Evolutionary conservation across 2,797 vertebrate genomes (phyloP), one percentile per base, ranked within the genome.

Genomic region (Manis javanica): DNA sequence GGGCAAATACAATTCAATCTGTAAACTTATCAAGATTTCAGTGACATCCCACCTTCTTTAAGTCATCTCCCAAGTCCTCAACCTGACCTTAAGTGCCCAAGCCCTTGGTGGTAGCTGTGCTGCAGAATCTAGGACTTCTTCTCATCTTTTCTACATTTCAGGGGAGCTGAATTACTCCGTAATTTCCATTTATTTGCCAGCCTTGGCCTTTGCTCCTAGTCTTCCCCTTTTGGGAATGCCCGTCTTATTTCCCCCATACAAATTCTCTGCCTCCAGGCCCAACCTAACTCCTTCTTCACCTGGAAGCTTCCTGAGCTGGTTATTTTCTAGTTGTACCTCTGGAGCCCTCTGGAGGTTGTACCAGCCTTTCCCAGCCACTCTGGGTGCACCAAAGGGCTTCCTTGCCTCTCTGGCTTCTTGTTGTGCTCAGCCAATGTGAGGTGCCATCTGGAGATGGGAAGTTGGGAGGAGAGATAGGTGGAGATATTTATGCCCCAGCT

Each of bases 81-180:
- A 5, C 59, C 59, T 26, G 59, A 34, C 23, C 75, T 13, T 3
- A 42, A 2, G 31, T 5, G 7, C 51, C 51, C 39, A 12, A 1
- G 39, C n/a, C 34, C 13, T 39, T 11, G 0, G 1, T 7, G n/a
- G 42, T 16, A 2, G 15, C 59, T 61, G 24, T n/a, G 23, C 13
- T 15, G 10, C 51, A 10, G 68, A 12, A 26, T 63, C 31, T 61
- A 4, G 0, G 13, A 8, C 10, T 16, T 37, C 29, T 2, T 46
- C 75, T 14, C 18, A 0, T 24, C 61, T 77, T 29, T 9, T 19
- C 26, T 24, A 19, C 23, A 2, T 13, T 3, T 2, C 13, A 0
- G 7, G 7, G 2, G 29, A 69, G n/a, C 37, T 19, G 3, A 3
- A 5, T 42, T 26, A 16, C 24, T 39, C 75, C 7, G 0, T 8